A percentile compares a stretch with the other conserved stretches of the same genome.
These are phyloP conservation scores for Heliothis virescens DNA, from an alignment of 1,140 invertebrate species.

Conservation along the genomic window DNA sequence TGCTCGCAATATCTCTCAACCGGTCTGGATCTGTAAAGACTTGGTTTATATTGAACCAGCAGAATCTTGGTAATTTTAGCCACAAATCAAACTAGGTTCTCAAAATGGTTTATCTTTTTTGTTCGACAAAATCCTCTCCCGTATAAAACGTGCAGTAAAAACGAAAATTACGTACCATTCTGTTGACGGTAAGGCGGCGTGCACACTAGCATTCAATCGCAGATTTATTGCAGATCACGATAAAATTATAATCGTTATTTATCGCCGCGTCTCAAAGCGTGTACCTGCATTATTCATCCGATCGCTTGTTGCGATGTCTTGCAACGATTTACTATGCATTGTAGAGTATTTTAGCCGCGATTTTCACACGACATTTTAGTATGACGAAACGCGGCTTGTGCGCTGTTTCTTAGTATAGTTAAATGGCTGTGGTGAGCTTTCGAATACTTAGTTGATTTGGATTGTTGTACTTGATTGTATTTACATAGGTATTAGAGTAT, in stretches of 20 bases:
- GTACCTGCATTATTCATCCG: constrained; percentile 56
- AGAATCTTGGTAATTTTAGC: background rate
- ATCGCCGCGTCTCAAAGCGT: constrained; percentile 50
- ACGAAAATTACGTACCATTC: constrained; percentile 43
- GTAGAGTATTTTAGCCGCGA: constrained; percentile 41
- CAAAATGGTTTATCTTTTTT: background rate
- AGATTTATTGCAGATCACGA: constrained; percentile 55
- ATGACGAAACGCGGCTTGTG: constrained; percentile 45
- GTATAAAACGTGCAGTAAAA: constrained; percentile 18
- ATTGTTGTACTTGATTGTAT: background rate
- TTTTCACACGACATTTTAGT: constrained; percentile 52
- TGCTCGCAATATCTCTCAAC: too few species aligned
- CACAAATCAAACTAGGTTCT: background rate
- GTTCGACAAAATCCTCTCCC: constrained; percentile 1
- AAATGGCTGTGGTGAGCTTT: constrained; percentile 29
- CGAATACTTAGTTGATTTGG: constrained; percentile 36
- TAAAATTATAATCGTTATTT: constrained; percentile 58
- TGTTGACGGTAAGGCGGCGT: constrained; percentile 44
- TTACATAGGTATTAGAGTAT: background rate
- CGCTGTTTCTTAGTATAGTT: constrained; percentile 42
- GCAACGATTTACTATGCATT: constrained; percentile 53
- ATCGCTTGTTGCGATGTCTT: constrained; percentile 50
- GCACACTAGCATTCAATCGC: constrained; percentile 51
- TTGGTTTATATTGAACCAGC: too few species aligned
- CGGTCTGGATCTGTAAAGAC: too few species aligned